Evolutionary conservation across 2,888 invertebrate genomes (phyloP), one percentile per base, ranked within the genome.

Genomic region (Oasisia sp.): DNA sequence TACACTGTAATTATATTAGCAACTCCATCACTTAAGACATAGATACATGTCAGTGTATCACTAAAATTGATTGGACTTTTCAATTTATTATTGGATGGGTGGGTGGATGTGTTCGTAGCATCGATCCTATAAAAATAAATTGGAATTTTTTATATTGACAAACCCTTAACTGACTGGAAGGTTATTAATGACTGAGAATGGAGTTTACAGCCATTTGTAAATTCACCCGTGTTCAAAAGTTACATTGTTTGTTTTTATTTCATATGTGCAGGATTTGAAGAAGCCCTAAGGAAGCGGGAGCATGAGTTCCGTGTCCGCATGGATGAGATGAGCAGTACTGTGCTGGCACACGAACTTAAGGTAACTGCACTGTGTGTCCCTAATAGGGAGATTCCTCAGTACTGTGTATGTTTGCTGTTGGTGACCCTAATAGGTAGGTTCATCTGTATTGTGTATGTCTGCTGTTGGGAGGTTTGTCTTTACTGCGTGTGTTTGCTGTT

Each of bases 341-440:
- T 95, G 12, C 93, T 96, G 50, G 95, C 95, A 91, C 95, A 96
- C 94, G 95, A 96, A 92, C 93, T 96, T 14, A 95, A 96, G 95
- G 96, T 96, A 93, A 90, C n/a, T 32, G n/a, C 5, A 91, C n/a
- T 38, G 32, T 32, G 32, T 32, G 38, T 38, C 38, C 38, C 38
- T 38, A 38, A 38, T 38, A 38, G 38, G 38, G 38, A 38, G 38
- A 4, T 38, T 38, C 38, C 38, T 38, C 91, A 9, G 2, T 32
- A 32, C 91, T 58, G n/a, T 91, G 92, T n/a, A 38, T 38, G 38
- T 38, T 4, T 38, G 38, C 38, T 38, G 38, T 38, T 38, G 38
- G 4, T 38, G 38, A 38, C 38, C 38, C 1, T 32, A 14, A 56
- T 56, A 56, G 74, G 5, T 8, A 32, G 19, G 90, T 14, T 44